Evolutionary conservation across 2,797 vertebrate genomes (phyloP).

Genomic region (Rhinophrynus dorsalis): DNA sequence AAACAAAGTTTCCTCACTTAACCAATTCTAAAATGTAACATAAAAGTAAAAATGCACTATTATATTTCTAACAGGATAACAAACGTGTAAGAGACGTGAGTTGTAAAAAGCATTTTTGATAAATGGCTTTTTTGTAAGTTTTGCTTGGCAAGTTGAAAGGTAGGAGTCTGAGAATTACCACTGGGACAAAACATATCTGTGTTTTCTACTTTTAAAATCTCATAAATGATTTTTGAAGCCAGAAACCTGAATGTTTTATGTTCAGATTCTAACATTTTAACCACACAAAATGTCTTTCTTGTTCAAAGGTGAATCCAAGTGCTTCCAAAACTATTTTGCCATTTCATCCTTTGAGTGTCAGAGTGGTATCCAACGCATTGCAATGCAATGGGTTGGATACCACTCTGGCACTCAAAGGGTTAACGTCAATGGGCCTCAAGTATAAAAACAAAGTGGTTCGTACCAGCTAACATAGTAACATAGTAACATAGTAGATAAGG

Average conservation of each 20-base stretch:
- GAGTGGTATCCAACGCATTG: no score
- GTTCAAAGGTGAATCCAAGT: constrained; percentile 14
- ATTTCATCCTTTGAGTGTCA: no score
- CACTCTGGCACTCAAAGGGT: no score
- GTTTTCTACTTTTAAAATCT: constrained; percentile 18
- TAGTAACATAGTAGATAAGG: no score
- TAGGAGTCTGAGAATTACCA: constrained; percentile 33
- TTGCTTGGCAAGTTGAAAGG: constrained; percentile 35
- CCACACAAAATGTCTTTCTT: constrained; percentile 24
- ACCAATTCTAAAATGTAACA: no score
- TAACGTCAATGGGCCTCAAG: no score
- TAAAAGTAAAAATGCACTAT: constrained; percentile 32
- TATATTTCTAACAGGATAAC: not conserved
- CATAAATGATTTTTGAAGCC: constrained; percentile 45
- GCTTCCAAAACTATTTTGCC: not conserved
- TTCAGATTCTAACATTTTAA: constrained; percentile 16
- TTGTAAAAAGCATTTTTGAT: constrained; percentile 17
- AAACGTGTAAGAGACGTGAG: constrained; percentile 8
- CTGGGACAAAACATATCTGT: constrained; percentile 25
- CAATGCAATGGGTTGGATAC: no score
- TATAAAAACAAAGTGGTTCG: not conserved
- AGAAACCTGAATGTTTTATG: constrained; percentile 12
- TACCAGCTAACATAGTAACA: not conserved
- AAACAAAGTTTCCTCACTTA: constrained; percentile 17
- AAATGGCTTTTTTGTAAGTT: constrained; percentile 26